Percentiles rank a stretch among this genome's conserved stretches.
These are phyloP conservation scores for Acanthornis magna DNA, from an alignment of 2,797 vertebrate genomes.

Conservation along the genomic window DNA sequence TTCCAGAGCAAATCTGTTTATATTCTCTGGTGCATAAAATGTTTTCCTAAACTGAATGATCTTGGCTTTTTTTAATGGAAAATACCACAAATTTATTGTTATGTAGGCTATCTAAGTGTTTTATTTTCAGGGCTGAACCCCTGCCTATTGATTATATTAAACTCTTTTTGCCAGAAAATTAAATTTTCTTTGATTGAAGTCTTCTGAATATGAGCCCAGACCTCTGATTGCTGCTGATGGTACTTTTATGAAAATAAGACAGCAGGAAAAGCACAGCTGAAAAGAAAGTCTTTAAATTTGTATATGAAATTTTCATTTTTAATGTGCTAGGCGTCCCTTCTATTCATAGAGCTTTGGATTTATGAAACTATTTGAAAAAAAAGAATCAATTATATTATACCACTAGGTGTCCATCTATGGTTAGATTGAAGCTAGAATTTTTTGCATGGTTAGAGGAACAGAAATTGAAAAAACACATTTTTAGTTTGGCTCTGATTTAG, in stretches of 20 bases:
- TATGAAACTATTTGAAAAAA: neutral
- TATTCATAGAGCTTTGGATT: neutral
- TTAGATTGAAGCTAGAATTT: neutral
- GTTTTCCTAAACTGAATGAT: neutral
- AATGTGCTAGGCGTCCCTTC: neutral
- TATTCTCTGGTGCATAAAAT: neutral
- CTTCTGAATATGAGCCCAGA: neutral
- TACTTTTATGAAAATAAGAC: neutral
- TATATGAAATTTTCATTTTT: neutral
- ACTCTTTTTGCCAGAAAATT: neutral
- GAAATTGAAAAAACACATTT: neutral
- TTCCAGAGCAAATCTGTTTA: neutral
- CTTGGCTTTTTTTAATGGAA: neutral
- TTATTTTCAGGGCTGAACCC: neutral
- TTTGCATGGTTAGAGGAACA: neutral
- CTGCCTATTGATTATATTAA: neutral
- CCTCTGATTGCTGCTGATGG: neutral
- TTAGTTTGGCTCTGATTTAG: neutral
- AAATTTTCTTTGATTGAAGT: neutral
- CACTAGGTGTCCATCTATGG: slow-evolving; percentile 12
- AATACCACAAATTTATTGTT: neutral
- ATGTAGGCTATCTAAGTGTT: neutral
- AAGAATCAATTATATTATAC: neutral
- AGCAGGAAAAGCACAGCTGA: neutral
- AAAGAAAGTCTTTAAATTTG: neutral